Evolutionary conservation across 2,888 invertebrate species (phyloP).

Genomic region (Clivina fossor): DNA sequence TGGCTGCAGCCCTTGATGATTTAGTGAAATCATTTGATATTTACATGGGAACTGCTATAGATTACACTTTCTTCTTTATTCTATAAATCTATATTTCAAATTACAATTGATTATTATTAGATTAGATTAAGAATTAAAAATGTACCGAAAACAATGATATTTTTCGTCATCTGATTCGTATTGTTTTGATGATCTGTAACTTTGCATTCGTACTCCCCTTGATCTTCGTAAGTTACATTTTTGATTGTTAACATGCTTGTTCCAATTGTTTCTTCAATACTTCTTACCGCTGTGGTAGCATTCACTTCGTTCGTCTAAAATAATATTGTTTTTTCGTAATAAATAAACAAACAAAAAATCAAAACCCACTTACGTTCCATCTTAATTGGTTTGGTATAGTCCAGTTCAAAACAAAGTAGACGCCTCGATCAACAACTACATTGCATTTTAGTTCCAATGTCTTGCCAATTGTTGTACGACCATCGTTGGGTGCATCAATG

Average conservation of each 20-base stretch:
- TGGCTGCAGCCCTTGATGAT: too few relatives aligned
- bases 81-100: too few relatives aligned
- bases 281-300: background rate
- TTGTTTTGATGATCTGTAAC: conserved; percentile 42
- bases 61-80: too few relatives aligned
- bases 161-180: conserved; percentile 36
- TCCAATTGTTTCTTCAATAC: conserved; percentile 3
- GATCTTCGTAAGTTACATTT: conserved; percentile 16
- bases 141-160: conserved; percentile 41
- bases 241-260: conserved; percentile 18
- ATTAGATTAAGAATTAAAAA: too few relatives aligned
- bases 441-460: conserved; percentile 47
- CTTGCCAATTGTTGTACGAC: conserved; percentile 48
- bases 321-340: background rate
- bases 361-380: conserved; percentile 30
- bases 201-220: conserved; percentile 44
- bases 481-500: conserved; percentile 42
- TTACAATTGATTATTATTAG: too few relatives aligned
- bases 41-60: too few relatives aligned
- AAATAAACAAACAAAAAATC: background rate
- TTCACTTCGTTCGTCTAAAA: conserved; percentile 15
- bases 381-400: conserved; percentile 42
- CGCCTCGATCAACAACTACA: conserved; percentile 41
- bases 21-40: too few relatives aligned
- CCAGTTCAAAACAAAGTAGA: conserved; percentile 48